These are phyloP conservation scores for Pecten maximus DNA, from an alignment of 2,888 invertebrate species.

Conservation along the genomic window DNA sequence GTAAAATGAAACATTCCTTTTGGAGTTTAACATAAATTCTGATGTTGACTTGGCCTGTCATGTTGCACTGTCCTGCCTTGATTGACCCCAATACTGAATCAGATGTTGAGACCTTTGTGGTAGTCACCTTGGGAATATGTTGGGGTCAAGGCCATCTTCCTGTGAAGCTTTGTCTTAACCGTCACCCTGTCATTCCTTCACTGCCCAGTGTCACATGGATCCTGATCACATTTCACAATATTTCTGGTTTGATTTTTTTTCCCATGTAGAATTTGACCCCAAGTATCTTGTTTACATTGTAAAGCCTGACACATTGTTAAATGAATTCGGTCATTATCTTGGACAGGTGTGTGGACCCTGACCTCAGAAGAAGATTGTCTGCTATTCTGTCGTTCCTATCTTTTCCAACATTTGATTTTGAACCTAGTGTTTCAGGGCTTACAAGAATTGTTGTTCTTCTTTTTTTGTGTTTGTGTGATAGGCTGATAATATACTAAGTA, in stretches of 20 bases:
- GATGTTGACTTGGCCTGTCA: not conserved
- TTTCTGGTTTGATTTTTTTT: not conserved
- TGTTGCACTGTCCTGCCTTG: too few species aligned
- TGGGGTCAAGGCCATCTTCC: not conserved
- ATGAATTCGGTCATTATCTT: constrained; percentile 22
- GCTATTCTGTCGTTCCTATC: not conserved
- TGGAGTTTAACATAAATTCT: too few species aligned
- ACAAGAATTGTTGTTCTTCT: not conserved
- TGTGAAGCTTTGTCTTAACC: not conserved
- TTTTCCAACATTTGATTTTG: not conserved
- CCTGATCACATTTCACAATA: not conserved
- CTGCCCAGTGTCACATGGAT: not conserved
- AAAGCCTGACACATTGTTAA: not conserved
- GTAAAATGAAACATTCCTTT: too few species aligned
- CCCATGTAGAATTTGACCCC: not conserved
- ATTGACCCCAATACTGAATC: not conserved
- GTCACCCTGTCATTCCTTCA: not conserved
- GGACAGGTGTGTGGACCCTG: constrained; percentile 3
- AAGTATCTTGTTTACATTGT: not conserved
- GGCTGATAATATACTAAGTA: too few species aligned
- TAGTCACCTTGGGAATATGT: not conserved
- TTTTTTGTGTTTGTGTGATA: not conserved
- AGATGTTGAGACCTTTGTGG: too few species aligned
- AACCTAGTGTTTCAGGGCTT: not conserved
- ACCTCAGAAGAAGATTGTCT: not conserved